Base-by-base conservation (phyloP, 1,140 invertebrate genomes). In the Ceratoteleas bidentatus region DNA sequence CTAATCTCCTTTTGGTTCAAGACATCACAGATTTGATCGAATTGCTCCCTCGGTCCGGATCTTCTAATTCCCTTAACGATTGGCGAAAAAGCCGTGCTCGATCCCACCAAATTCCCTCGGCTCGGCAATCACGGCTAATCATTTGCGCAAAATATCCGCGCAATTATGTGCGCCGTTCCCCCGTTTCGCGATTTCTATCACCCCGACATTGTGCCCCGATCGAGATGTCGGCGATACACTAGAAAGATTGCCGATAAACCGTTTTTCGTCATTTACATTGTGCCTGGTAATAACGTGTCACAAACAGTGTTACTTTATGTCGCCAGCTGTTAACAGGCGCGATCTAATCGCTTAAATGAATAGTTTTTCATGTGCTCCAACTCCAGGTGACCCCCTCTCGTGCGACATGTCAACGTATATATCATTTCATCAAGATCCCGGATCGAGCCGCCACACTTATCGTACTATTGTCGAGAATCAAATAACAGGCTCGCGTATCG, bases 301-400 rank as follows among this genome's bases (percentile, higher is more conserved):
- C 56, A 77, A 73, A 73, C 68, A 68, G 72, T 75, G 78, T 81
- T 81, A 75, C 70, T 81, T 75, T 81, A 65, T 74, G 66, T 75
- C 65, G 65, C 78, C 78, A 75, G 79, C 70, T 81, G 78, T 75
- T 81, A 75, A 81, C 78, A 62, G 45, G 47, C 3, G 6, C 56
- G 72, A 83, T 83, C 56, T 79, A 83, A 79, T 83, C 81, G 66
- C 66, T 47, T 49, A 79, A 79, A 79, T 83, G 81, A 83, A 83
- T 83, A 79, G 75, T 70, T 83, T 58, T 68, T 45, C 52, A 70
- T 69, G 45, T 64, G 45, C 69, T 82, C 62, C 62, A 75, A 75
- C 69, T 64, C 16, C 34, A 43, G 49, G 36, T 75, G 81, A 78
- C 81, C 81, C 74, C 68, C 76, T 72, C 72, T 65, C 62, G 16